Percentiles rank a stretch among this genome's conserved stretches.
These are phyloP conservation scores for Macrosteles quadrilineatus DNA, from an alignment of 1,140 invertebrate genomes.

Conservation along the genomic window DNA sequence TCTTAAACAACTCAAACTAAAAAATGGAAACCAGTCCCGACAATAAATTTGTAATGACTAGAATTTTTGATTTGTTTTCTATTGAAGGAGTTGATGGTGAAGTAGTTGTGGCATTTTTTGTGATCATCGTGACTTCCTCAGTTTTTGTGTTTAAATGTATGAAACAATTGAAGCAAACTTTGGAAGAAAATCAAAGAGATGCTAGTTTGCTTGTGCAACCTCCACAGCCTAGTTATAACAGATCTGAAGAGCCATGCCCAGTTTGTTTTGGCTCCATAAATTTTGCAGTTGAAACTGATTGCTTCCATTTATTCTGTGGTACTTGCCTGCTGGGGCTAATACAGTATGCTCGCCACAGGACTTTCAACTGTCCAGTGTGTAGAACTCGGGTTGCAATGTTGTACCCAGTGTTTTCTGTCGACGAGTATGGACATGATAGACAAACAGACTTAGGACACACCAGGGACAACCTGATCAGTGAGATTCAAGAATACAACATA, in stretches of 20 bases:
- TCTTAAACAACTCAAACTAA: too few species aligned
- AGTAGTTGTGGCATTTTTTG: not conserved
- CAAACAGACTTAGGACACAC: not conserved
- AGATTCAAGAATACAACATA: constrained; percentile 20
- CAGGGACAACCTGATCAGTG: constrained; percentile 2
- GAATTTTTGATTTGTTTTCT: not conserved
- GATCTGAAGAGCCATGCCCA: constrained; percentile 15
- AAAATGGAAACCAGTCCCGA: too few species aligned
- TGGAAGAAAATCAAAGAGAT: not conserved
- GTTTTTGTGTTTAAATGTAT: not conserved
- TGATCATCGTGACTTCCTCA: not conserved
- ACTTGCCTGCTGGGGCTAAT: constrained; percentile 1
- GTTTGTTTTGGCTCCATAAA: not conserved
- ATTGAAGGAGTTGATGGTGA: constrained; percentile 22
- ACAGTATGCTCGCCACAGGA: constrained; percentile 16
- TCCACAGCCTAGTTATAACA: constrained; percentile 12
- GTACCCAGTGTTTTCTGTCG: constrained; percentile 7
- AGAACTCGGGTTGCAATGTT: not conserved
- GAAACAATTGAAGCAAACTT: not conserved
- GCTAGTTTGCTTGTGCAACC: not conserved
- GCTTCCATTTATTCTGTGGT: constrained; percentile 19
- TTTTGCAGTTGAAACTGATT: constrained; percentile 23
- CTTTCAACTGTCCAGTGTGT: not conserved
- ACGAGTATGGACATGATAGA: constrained; percentile 11
- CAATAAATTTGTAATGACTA: not conserved